Evolutionary conservation across 2,113 vertebrate species (phyloP).

Genomic region (Scartelaos histophorus): DNA sequence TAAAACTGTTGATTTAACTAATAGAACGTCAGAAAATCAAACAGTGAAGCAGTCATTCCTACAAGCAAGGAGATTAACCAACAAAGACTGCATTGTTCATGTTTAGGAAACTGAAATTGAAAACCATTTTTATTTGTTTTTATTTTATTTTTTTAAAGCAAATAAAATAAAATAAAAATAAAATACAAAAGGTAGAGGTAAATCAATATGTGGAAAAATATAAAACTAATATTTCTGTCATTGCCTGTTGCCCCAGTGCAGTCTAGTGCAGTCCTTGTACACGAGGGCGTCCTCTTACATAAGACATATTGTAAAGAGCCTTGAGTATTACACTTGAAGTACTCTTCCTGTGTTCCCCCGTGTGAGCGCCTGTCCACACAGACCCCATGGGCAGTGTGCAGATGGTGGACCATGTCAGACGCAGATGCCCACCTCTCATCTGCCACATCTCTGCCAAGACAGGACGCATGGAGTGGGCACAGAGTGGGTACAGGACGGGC

Average conservation of each 20-base stretch:
- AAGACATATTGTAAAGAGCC: not conserved
- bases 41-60: too few relatives aligned
- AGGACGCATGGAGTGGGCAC: slow-evolving; percentile 58
- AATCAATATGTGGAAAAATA: too few relatives aligned
- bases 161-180: too few relatives aligned
- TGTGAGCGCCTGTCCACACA: slow-evolving; percentile 70
- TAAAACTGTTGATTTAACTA: too few relatives aligned
- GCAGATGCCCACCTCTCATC: slow-evolving; percentile 74
- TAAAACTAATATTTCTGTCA: too few relatives aligned
- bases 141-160: too few relatives aligned
- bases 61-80: too few relatives aligned
- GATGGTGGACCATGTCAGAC: slow-evolving; percentile 68
- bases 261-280: not conserved
- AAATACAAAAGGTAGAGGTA: too few relatives aligned
- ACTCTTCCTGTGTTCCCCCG: slow-evolving; percentile 58
- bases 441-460: slow-evolving; percentile 63
- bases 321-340: slow-evolving; percentile 17
- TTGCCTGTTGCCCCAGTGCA: not conserved
- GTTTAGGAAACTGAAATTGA: not conserved
- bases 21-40: too few relatives aligned
- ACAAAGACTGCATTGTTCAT: not conserved
- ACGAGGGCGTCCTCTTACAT: not conserved
- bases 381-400: slow-evolving; percentile 70
- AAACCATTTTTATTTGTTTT: not conserved
- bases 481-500: slow-evolving; percentile 44